Conservation (phyloP, 2,888 invertebrate genomes). For the Biston betularia region DNA sequence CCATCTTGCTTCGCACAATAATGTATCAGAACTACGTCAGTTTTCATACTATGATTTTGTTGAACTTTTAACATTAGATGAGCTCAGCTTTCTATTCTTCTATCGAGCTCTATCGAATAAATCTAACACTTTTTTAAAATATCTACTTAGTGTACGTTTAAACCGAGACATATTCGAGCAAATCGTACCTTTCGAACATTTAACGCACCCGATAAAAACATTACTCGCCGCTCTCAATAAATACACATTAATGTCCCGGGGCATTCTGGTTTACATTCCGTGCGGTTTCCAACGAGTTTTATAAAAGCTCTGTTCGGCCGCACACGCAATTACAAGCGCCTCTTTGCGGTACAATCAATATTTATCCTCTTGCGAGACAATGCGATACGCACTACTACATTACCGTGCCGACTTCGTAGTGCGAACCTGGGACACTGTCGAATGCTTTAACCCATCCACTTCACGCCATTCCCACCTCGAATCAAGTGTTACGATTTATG, state of each 20-base stretch:
- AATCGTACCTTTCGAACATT: constrained; percentile 69
- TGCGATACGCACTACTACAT: constrained; percentile 67
- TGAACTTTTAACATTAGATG: too few relatives aligned
- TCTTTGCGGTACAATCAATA: constrained; percentile 80
- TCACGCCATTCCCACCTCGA: constrained; percentile 48
- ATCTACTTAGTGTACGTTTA: constrained; percentile 50
- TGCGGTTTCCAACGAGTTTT: constrained; percentile 84
- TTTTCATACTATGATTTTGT: too few relatives aligned
- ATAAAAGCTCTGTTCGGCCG: constrained; percentile 81
- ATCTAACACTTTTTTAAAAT: too few relatives aligned
- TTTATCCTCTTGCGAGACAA: constrained; percentile 76
- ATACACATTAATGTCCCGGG: constrained; percentile 84
- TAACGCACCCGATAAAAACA: constrained; percentile 82
- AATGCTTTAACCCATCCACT: constrained; percentile 59
- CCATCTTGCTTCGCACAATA: too few relatives aligned
- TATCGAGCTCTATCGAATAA: background rate
- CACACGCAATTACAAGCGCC: constrained; percentile 84
- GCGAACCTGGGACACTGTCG: constrained; percentile 48
- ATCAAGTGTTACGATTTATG: constrained; percentile 40
- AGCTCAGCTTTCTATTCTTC: background rate
- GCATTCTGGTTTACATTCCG: constrained; percentile 85
- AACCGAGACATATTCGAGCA: constrained; percentile 63
- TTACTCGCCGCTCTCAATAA: constrained; percentile 84
- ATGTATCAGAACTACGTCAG: too few relatives aligned
- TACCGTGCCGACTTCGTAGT: constrained; percentile 56